A percentile compares a stretch with the other conserved stretches of the same genome.
phyloP scores from a whole-genome alignment of 2,797 vertebrate species.

The Enteromius argenteus region DNA sequence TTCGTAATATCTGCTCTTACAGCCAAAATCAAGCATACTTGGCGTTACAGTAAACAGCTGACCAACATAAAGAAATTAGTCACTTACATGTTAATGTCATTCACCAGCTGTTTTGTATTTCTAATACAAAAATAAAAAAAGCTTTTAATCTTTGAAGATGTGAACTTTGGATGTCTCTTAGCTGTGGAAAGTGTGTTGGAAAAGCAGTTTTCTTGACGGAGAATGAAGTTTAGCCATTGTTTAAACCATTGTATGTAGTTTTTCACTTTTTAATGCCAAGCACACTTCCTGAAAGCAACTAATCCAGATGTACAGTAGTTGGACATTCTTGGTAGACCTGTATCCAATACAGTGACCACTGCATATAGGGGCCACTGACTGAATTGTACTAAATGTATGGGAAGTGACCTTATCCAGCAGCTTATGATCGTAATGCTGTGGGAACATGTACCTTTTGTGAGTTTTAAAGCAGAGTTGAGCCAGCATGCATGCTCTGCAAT shows the following conservation, averaged over 20 bases:
- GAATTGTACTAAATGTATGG: not conserved
- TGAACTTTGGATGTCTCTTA: conserved; percentile 12
- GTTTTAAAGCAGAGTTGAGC: not conserved
- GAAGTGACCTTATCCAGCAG: not conserved
- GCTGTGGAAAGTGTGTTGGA: not conserved
- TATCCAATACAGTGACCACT: not conserved
- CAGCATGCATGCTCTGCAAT: not conserved
- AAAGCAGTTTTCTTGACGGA: not conserved
- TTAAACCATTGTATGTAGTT: not conserved
- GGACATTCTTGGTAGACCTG: not conserved
- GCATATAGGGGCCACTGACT: not conserved
- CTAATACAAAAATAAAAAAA: not conserved
- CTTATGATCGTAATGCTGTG: conserved; percentile 2
- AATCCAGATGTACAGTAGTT: not conserved
- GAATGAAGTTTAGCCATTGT: not conserved
- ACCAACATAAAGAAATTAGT: conserved; percentile 4
- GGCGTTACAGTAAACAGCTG: not conserved
- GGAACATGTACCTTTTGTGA: conserved; percentile 6
- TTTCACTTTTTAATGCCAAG: not conserved
- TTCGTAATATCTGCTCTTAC: not conserved
- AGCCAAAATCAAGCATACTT: conserved; percentile 17
- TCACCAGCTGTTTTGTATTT: conserved; percentile 22
- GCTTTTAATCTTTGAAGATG: not conserved
- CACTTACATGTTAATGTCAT: not conserved
- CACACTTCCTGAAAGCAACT: not conserved